Base-by-base conservation (phyloP, 2,797 vertebrate genomes). In the Cynopterus sphinx region DNA sequence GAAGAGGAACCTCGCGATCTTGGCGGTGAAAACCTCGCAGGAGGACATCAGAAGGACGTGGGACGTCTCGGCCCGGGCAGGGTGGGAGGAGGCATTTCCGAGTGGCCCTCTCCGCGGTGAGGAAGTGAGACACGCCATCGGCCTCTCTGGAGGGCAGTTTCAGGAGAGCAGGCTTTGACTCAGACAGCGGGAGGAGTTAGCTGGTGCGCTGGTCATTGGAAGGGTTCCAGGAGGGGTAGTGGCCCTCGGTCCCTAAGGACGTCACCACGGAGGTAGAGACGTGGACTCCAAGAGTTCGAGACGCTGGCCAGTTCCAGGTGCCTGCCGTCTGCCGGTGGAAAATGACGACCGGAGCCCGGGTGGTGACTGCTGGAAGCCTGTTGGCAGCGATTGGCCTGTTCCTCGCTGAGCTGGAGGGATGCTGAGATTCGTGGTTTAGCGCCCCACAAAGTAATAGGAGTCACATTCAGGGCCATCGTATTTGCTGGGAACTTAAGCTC, bases 231-330 rank as follows among this genome's bases (percentile, higher is more conserved):
- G 13, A 15, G 43, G 9, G 15, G 3, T 19, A 24, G 61, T 8
- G 71, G 39, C 21, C 39, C 3, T 3, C 7, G 36, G 49, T 43
- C 28, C 31, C 67, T 46, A 22, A 67, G 49, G 49, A 75, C 28
- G 74, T 61, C 46, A 22, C 39, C 39, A 73, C 22, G 39, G 19
- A 13, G 61, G 46, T n/a, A 43, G 46, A 8, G 4, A 36, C 0
- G 0, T 7, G n/a, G 26, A 21, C 21, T n/a, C 46, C 26, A 4
- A 12, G 77, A 61, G 17, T 31, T 13, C 11, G 28, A 26, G 5
- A 10, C 8, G 33, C 49, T 49, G 31, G 22, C 49, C 26, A 24
- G 6, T 9, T 43, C 16, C 17, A 0, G 31, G 28, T 12, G 0
- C 39, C 53, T 79, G 61, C 24, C 26, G 2, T 26, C 43, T 22